These are phyloP conservation scores for Pelecanus crispus DNA, from an alignment of 2,113 vertebrate genomes.

Conservation along the genomic window DNA sequence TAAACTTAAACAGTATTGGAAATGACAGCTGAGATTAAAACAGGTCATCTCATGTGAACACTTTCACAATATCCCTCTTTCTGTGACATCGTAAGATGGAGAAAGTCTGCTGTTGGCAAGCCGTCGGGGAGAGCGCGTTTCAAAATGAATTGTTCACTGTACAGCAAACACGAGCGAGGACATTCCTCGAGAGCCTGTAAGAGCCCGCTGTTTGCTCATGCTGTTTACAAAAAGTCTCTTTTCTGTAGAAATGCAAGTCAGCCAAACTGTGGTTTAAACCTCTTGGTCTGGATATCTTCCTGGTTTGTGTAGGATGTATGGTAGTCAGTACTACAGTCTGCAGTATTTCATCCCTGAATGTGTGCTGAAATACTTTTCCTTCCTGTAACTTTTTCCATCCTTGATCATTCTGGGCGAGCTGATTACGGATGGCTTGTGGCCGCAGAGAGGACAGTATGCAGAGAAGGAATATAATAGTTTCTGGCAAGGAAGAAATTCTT, in stretches of 20 bases:
- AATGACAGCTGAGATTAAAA: constrained; percentile 24
- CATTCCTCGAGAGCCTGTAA: background rate
- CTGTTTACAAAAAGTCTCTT: background rate
- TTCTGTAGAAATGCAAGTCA: background rate
- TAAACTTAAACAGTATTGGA: background rate
- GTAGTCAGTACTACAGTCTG: background rate
- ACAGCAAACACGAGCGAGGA: background rate
- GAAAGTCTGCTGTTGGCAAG: background rate
- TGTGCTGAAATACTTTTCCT: background rate
- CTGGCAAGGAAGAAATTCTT: background rate
- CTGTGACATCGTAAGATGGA: background rate
- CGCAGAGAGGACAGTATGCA: background rate
- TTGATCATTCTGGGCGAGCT: background rate
- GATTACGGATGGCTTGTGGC: background rate
- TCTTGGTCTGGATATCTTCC: background rate
- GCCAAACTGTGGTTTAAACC: background rate
- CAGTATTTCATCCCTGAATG: background rate
- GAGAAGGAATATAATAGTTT: background rate
- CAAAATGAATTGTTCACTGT: background rate
- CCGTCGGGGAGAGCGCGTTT: background rate
- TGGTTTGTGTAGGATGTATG: background rate
- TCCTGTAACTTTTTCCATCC: background rate
- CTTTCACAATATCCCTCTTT: constrained; percentile 44
- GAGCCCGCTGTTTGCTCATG: background rate
- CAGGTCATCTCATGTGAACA: background rate